Evolutionary conservation across 2,797 vertebrate species (phyloP), one percentile per base, ranked within the genome.

Genomic region (Scleropages formosus): DNA sequence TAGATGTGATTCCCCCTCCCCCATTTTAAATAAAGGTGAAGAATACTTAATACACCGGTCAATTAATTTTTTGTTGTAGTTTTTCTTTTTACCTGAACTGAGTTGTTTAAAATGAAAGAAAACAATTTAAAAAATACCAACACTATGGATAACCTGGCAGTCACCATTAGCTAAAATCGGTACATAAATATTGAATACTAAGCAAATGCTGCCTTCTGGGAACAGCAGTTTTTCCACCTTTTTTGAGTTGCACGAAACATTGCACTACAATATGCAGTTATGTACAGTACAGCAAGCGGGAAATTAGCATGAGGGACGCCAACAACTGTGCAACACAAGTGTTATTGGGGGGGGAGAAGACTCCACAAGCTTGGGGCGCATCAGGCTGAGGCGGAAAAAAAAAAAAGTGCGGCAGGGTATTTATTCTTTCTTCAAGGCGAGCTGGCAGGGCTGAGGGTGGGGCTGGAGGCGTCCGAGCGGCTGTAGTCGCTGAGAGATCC

Each of bases 401-500:
- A n/a, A 31, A 89, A 91, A 93, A 94, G 94, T 93, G 94, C 92
- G 87, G 86, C 76, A 58, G 84, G 86, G 56, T 77, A 86, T 81
- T 39, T 39, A 2, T 39, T 39, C 31, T 39, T 39, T 39, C 31
- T 87, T 95, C 96, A 99, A 51, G 97, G 97, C 78, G 97, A 98
- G 88, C 93, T 98, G 89, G 96, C 96, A 0, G 97, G 96, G 87
- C 96, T 98, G 80, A 92, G 93, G 0, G 95, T 92, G 49, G 96
- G 96, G 84, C 97, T 99, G 60, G 96, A 98, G 84, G 95, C 96
- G 6, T 97, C 96, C 0, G 97, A 98, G 82, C 96, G 96, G 91
- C 96, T 98, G 92, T 96, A 96, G 91, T 99, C 97, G 87, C 96
- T 98, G 88, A 98, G 92, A 4, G 96, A 99, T 77, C 97, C 92